Evolutionary conservation across 2,797 vertebrate species (phyloP).

Genomic region (Nothura maculosa): DNA sequence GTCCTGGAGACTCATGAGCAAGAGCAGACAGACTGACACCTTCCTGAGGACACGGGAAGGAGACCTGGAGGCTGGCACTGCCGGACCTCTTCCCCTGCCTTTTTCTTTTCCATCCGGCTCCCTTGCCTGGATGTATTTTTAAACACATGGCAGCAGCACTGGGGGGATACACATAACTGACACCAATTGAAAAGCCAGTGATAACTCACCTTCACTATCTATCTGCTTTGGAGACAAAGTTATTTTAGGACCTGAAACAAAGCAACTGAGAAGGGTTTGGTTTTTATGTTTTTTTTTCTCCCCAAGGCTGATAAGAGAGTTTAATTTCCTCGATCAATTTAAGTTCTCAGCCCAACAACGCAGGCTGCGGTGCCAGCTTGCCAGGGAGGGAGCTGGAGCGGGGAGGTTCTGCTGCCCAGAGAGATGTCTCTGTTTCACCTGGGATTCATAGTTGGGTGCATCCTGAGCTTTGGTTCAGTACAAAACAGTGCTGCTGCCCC

Average conservation of each 20-base stretch:
- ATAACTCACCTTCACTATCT: neutral
- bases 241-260: slow-evolving; percentile 10
- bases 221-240: neutral
- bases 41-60: neutral
- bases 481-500: neutral
- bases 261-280: neutral
- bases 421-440: neutral
- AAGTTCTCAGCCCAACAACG: neutral
- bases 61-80: neutral
- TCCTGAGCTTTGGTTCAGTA: neutral
- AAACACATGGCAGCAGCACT: neutral
- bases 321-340: neutral
- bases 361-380: neutral
- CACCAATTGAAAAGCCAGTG: neutral
- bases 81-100: neutral
- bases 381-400: neutral
- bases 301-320: neutral
- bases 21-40: neutral
- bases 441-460: neutral
- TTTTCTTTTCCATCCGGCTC: neutral
- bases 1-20: neutral
- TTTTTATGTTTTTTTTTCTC: neutral
- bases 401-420: neutral
- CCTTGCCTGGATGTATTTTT: neutral
- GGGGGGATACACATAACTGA: neutral